These are phyloP conservation scores for Octomys mimax DNA, from an alignment of 2,797 vertebrate species.

Conservation along the genomic window DNA sequence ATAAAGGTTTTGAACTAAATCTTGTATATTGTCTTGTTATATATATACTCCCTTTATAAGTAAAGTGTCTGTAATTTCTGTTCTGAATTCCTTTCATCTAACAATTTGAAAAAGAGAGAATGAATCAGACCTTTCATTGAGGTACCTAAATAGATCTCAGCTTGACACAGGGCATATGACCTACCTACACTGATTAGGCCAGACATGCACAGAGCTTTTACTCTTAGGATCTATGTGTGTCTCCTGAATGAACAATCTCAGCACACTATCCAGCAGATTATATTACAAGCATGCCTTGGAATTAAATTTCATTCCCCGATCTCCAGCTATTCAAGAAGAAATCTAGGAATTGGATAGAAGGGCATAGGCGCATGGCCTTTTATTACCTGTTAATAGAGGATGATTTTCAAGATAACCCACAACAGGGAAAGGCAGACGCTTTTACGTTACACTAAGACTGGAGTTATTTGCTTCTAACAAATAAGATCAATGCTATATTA, in stretches of 20 bases:
- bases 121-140: constrained; percentile 32
- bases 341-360: constrained; percentile 50
- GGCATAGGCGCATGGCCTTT: constrained; percentile 34
- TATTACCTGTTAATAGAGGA: constrained; percentile 65
- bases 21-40: neutral
- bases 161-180: neutral
- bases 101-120: constrained; percentile 16
- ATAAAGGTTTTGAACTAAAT: neutral
- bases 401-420: constrained; percentile 66
- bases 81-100: neutral
- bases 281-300: constrained; percentile 47
- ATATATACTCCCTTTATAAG: neutral
- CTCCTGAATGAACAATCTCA: constrained; percentile 39
- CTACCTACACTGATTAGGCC: neutral
- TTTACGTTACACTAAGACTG: constrained; percentile 67
- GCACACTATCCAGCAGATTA: constrained; percentile 1
- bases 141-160: neutral
- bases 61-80: constrained; percentile 31
- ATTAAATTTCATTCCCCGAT: constrained; percentile 38
- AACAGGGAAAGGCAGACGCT: constrained; percentile 62
- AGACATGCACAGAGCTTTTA: neutral
- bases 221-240: neutral
- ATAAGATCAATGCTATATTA: constrained; percentile 82
- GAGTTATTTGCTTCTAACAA: constrained; percentile 79
- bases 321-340: constrained; percentile 39